These are phyloP conservation scores for Watsonalla binaria DNA, from an alignment of 2,888 invertebrate species.

Conservation along the genomic window DNA sequence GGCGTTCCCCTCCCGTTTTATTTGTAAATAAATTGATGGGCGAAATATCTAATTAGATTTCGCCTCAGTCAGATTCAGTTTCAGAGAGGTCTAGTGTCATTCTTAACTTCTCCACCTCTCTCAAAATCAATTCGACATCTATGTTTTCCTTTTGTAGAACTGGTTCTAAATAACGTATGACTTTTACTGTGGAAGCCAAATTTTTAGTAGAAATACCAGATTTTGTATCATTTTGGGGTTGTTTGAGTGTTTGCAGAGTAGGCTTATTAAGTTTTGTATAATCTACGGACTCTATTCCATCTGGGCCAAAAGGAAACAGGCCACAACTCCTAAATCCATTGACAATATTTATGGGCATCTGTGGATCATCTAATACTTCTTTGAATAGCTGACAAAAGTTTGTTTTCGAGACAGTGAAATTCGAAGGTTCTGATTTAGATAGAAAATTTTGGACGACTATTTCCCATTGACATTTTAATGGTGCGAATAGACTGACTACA, in stretches of 20 bases:
- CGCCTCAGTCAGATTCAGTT: too few relatives aligned
- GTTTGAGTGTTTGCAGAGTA: neutral
- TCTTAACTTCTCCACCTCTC: too few relatives aligned
- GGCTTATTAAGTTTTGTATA: slow-evolving; percentile 13
- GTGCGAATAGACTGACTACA: slow-evolving; percentile 23
- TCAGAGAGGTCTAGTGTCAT: too few relatives aligned
- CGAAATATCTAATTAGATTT: too few relatives aligned
- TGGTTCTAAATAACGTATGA: too few relatives aligned
- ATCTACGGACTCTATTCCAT: slow-evolving; percentile 5
- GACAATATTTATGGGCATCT: slow-evolving; percentile 6
- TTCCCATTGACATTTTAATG: slow-evolving; percentile 18
- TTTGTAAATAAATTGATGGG: too few relatives aligned
- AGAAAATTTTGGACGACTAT: slow-evolving; percentile 9
- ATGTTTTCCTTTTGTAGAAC: too few relatives aligned
- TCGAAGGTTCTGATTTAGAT: slow-evolving; percentile 16
- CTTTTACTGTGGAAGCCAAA: too few relatives aligned
- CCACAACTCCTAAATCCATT: slow-evolving; percentile 15
- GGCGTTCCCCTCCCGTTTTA: too few relatives aligned
- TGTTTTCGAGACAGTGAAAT: slow-evolving; percentile 17
- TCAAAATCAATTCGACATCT: too few relatives aligned
- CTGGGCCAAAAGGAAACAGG: slow-evolving; percentile 12
- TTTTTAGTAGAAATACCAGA: too few relatives aligned
- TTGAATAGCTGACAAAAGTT: slow-evolving; percentile 19
- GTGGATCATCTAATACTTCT: slow-evolving; percentile 5
- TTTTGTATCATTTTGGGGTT: too few relatives aligned